Evolutionary conservation across 2,888 invertebrate genomes (phyloP).

Genomic region (Zygothrica quintamaculata): DNA sequence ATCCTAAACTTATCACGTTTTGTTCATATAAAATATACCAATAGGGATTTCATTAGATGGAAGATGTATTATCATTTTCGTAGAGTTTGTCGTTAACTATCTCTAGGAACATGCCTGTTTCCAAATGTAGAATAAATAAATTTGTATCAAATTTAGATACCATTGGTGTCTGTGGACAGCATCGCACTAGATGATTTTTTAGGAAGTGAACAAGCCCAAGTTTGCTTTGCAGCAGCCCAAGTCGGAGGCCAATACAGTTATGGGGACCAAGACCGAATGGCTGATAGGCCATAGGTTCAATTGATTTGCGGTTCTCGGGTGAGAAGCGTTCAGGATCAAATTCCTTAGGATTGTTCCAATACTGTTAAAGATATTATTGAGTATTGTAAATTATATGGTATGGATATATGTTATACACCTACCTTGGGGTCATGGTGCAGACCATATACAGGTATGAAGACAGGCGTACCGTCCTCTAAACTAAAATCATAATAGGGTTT

Average conservation of each 20-base stretch:
- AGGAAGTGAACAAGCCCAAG: conserved; percentile 81
- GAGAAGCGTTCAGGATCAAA: conserved; percentile 84
- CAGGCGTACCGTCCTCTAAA: conserved; percentile 78
- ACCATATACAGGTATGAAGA: conserved; percentile 81
- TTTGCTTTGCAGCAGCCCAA: conserved; percentile 81
- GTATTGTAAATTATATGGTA: too few relatives aligned
- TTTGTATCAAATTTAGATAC: conserved; percentile 77
- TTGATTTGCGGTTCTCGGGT: conserved; percentile 69
- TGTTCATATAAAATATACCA: too few relatives aligned
- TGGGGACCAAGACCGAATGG: conserved; percentile 83
- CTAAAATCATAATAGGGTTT: conserved; percentile 78
- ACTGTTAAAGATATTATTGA: conserved; percentile 51
- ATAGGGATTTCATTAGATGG: too few relatives aligned
- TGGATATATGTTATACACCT: background rate
- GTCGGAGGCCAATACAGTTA: conserved; percentile 83
- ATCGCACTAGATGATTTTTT: conserved; percentile 79
- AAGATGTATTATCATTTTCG: conserved; percentile 40
- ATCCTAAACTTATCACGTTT: background rate
- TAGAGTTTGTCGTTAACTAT: conserved; percentile 77
- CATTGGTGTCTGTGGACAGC: conserved; percentile 63
- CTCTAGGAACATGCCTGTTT: conserved; percentile 72
- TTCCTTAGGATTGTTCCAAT: conserved; percentile 80
- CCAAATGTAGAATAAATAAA: conserved; percentile 74
- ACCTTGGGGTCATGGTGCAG: conserved; percentile 83
- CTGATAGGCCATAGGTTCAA: conserved; percentile 73